Percentiles rank a stretch among this genome's conserved stretches.
Conservation (phyloP, 2,113 vertebrate species). For the Channa maculata region DNA sequence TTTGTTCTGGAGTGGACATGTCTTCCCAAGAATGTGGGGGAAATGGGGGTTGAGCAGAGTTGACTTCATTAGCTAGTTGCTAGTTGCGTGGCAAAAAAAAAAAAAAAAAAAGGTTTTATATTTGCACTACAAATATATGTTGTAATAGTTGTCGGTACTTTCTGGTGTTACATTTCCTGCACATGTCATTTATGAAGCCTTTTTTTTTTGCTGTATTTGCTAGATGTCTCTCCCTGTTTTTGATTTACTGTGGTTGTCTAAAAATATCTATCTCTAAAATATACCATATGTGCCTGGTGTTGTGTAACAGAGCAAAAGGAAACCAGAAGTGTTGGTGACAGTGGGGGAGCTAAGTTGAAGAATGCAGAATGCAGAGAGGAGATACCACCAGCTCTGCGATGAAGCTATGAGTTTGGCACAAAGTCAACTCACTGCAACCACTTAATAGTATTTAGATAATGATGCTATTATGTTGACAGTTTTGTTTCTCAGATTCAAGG, state of each 20-base stretch:
- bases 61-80: slow-evolving; percentile 59
- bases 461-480: slow-evolving; percentile 36
- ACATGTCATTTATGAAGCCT: slow-evolving; percentile 59
- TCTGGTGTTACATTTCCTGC: slow-evolving; percentile 70
- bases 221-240: slow-evolving; percentile 53
- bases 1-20: slow-evolving; percentile 74
- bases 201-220: slow-evolving; percentile 52
- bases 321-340: slow-evolving; percentile 49
- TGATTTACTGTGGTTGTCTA: slow-evolving; percentile 65
- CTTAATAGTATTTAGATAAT: slow-evolving; percentile 32
- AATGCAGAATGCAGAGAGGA: not conserved
- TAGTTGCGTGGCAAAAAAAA: slow-evolving; percentile 54
- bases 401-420: not conserved
- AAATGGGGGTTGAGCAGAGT: slow-evolving; percentile 40
- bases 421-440: slow-evolving; percentile 1
- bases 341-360: slow-evolving; percentile 11
- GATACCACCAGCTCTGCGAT: slow-evolving; percentile 25
- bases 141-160: slow-evolving; percentile 24
- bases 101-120: slow-evolving; percentile 12
- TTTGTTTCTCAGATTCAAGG: slow-evolving; percentile 37
- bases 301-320: slow-evolving; percentile 71
- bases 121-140: slow-evolving; percentile 62
- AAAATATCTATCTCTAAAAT: slow-evolving; percentile 81
- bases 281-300: slow-evolving; percentile 74
- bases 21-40: slow-evolving; percentile 56